Conservation (phyloP, 1,140 invertebrate species). For the Heliconius nattereri region DNA sequence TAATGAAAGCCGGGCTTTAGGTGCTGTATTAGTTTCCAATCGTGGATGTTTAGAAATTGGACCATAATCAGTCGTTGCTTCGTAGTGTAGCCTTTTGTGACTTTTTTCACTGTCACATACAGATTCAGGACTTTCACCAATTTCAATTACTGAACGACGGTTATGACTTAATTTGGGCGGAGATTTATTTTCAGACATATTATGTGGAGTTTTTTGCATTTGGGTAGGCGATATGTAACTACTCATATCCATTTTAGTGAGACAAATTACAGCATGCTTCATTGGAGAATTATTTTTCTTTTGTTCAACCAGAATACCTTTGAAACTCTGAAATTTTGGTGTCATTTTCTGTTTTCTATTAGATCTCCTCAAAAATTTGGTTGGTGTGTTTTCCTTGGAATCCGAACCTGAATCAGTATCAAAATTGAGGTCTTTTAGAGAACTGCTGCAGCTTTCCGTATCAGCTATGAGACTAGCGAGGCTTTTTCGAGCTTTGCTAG, state of each 20-base stretch:
- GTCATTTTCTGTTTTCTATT: constrained; percentile 55
- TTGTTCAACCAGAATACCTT: constrained; percentile 67
- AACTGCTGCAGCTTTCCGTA: constrained; percentile 79
- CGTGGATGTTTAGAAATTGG: constrained; percentile 64
- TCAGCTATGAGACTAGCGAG: constrained; percentile 73
- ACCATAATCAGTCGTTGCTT: constrained; percentile 57
- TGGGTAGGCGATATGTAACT: constrained; percentile 72
- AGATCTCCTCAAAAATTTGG: constrained; percentile 57
- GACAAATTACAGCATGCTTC: constrained; percentile 61
- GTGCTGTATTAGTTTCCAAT: constrained; percentile 55
- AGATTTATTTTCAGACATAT: constrained; percentile 60
- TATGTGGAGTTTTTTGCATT: constrained; percentile 81
- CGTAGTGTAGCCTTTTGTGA: constrained; percentile 67
- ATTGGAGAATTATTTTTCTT: constrained; percentile 68
- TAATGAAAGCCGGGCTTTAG: constrained; percentile 73
- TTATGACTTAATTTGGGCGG: constrained; percentile 68
- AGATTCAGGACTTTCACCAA: constrained; percentile 69
- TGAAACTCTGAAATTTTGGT: constrained; percentile 67
- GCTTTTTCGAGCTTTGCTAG: constrained; percentile 68
- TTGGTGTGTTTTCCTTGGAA: constrained; percentile 76
- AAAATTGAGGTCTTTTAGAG: constrained; percentile 77
- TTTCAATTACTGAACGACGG: constrained; percentile 59
- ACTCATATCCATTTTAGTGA: constrained; percentile 69
- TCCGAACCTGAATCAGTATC: constrained; percentile 73
- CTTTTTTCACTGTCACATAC: constrained; percentile 62